Percentiles rank a stretch among this genome's conserved stretches.
Evolutionary conservation across 2,113 vertebrate genomes (phyloP).

Genomic region (Lamprotornis superbus): DNA sequence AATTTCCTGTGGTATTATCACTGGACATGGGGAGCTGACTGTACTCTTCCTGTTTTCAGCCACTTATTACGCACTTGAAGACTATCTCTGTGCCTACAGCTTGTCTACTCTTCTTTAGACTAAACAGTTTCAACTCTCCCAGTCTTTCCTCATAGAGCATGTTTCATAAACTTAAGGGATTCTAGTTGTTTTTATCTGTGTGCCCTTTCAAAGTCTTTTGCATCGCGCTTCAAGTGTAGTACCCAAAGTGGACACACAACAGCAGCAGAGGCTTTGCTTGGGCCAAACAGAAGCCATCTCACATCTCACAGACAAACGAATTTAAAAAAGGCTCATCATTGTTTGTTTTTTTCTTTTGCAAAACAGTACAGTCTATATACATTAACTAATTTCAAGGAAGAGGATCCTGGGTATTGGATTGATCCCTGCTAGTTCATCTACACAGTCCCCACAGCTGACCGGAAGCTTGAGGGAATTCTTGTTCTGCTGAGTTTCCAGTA

Average conservation of each 20-base stretch:
- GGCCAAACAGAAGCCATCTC: background rate
- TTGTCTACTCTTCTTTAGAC: background rate
- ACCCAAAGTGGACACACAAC: conserved; percentile 28
- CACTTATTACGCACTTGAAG: background rate
- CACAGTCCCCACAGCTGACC: background rate
- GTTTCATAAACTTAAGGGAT: background rate
- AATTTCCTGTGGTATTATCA: background rate
- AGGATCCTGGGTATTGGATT: background rate
- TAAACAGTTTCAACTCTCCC: background rate
- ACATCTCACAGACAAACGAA: background rate
- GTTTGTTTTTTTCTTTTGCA: background rate
- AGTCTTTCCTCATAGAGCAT: background rate
- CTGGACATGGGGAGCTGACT: background rate
- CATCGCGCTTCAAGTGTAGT: background rate
- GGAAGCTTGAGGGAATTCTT: background rate
- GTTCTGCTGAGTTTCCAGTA: background rate
- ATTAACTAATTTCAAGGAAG: background rate
- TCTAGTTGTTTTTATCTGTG: background rate
- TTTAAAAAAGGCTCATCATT: background rate
- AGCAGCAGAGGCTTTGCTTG: conserved; percentile 37
- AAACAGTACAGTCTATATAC: background rate
- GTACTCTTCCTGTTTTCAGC: background rate
- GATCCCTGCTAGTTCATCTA: background rate
- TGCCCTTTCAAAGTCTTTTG: background rate
- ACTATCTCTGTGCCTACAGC: background rate